Conservation (phyloP, 2,888 invertebrate genomes). For the Andrena flavipes region DNA sequence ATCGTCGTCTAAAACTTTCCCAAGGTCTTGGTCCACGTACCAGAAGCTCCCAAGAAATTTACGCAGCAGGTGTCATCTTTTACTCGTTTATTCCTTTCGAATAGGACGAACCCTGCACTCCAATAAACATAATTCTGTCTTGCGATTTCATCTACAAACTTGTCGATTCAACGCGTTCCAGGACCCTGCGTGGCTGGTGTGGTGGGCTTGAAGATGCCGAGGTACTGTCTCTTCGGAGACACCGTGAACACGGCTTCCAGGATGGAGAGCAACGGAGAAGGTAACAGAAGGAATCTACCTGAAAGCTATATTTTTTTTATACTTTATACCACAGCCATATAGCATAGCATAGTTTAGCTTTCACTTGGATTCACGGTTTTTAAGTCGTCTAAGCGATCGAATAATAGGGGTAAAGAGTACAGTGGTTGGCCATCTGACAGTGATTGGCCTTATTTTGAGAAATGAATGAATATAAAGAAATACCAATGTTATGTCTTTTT, state of each 20-base stretch:
- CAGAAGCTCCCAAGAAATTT: background rate
- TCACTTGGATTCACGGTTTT: too few relatives aligned
- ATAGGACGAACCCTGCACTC: background rate
- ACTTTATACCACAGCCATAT: too few relatives aligned
- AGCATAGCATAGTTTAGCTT: too few relatives aligned
- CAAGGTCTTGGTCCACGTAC: background rate
- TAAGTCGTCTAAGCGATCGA: too few relatives aligned
- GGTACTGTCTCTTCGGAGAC: conserved; percentile 97
- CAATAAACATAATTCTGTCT: background rate
- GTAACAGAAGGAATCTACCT: conserved; percentile 76
- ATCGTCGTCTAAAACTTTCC: background rate
- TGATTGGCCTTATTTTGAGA: too few relatives aligned
- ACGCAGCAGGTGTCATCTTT: background rate
- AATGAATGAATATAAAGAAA: too few relatives aligned
- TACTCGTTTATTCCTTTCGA: background rate
- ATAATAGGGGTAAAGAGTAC: too few relatives aligned
- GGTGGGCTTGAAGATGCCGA: conserved; percentile 97
- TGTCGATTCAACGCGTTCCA: conserved; percentile 74
- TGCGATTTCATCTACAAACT: background rate
- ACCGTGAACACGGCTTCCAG: conserved; percentile 96
- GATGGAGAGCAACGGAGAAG: conserved; percentile 96
- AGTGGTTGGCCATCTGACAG: too few relatives aligned
- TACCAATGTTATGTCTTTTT: too few relatives aligned
- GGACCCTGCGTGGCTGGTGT: conserved; percentile 96
- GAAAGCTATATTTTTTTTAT: too few relatives aligned